Evolutionary conservation across 2,888 invertebrate species (phyloP), one percentile per base, ranked within the genome.

Genomic region (Lasius fuliginosus): DNA sequence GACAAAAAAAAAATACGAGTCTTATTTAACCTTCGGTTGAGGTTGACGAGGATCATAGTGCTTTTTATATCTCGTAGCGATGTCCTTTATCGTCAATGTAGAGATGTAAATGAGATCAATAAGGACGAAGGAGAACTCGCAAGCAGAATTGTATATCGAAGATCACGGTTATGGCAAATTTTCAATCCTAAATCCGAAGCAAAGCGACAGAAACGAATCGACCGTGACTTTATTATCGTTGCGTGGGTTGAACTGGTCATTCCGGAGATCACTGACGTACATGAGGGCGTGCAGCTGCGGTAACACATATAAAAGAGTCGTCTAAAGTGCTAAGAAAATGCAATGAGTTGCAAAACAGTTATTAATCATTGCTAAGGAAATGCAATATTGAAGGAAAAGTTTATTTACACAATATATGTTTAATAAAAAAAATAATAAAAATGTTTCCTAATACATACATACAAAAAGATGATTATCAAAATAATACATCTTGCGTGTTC

Each of bases 181-280:
- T 87, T 89, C 83, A 88, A 49, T 58, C 82, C 86, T 89, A 86
- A 86, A 89, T 89, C 90, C 88, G 82, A 53, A 75, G 83, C 86
- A 75, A 89, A 85, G 88, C 85, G 90, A 86, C 86, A 84, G 90
- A 73, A 90, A 86, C 88, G 90, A 90, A 90, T 89, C 85, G 90
- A 33, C 82, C 82, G 90, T 89, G 87, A 88, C 90, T 89, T 90
- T 89, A 90, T 88, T 90, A 90, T 86, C 88, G 83, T 76, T 69
- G 89, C 85, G 89, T 89, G 81, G 89, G 89, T 64, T 88, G 82
- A 67, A 69, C 73, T 65, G 90, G 84, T 75, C 88, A 83, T 86
- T 82, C 77, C 46, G 79, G 65, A 79, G 69, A 87, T 79, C 82
- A 88, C 87, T 85, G 82, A 82, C 86, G 83, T 74, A 77, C 85